Base-by-base conservation (phyloP, 2,888 invertebrate species). In the Deilephila elpenor region DNA sequence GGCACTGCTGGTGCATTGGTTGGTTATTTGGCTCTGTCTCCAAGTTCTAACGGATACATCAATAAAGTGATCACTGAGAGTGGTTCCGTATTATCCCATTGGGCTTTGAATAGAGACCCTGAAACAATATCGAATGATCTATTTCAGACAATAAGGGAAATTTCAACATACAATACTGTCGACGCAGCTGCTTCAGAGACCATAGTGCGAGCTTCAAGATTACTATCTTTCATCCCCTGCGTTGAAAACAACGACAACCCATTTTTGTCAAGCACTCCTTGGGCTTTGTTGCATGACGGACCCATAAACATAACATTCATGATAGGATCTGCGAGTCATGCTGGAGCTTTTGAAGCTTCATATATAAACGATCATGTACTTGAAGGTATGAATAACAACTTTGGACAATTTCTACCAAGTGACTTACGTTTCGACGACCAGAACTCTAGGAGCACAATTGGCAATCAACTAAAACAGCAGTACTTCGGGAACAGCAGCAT, bases 31-130 rank as follows among this genome's bases (percentile, higher is more conserved):
- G 85, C 89, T 3, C 56, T 93, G 53, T 89, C 88, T 17, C 82
- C 88, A 1, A 78, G 76, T 74, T 90, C 91, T 61, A 87, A 81
- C 73, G 72, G 75, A 4, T 83, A 88, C 44, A 80, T 93, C n/a
- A 83, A 79, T 29, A 91, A 89, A 85, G 90, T 88, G 1, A 93
- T 94, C 17, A 81, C 89, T 11, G 92, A 93, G 76, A 93, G 92
- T 76, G 93, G 93, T 3, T 88, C 89, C 5, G 80, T 89, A 20
- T 82, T 93, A 11, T 88, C 91, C 8, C 84, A 88, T 61, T 90
- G 89, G 88, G 91, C 91, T 20, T 76, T 91, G 64, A 91, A 92
- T 70, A 88, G 92, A 74, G 75, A 87, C 62, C 92, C 92, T n/a
- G 51, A 76, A 32, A 73, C 71, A 8, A 86, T 84, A 70, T 88